phyloP scores from a whole-genome alignment of 2,113 vertebrate genomes.

The Aix galericulata region DNA sequence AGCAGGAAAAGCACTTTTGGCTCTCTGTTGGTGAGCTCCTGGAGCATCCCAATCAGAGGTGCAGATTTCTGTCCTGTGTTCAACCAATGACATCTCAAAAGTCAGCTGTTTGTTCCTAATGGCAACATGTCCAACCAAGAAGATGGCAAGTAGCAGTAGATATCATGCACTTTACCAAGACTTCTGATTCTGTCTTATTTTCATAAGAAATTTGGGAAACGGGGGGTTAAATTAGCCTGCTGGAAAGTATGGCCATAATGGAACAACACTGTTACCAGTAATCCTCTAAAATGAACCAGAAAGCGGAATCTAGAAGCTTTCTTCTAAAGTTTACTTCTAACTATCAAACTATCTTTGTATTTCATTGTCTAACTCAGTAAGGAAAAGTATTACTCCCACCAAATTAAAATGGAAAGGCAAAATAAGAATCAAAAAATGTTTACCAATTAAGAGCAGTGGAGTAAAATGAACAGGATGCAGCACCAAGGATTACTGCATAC shows the following conservation, averaged over 20 bases:
- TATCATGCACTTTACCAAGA: not conserved
- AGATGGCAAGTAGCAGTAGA: not conserved
- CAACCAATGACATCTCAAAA: not conserved
- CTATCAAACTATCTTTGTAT: not conserved
- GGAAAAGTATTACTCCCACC: not conserved
- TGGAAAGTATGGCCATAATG: not conserved
- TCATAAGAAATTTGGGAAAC: not conserved
- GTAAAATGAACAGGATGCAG: not conserved
- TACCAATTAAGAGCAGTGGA: fast-evolving
- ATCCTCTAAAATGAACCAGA: not conserved
- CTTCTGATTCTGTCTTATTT: not conserved
- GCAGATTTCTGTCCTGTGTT: not conserved
- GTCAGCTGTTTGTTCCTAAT: not conserved
- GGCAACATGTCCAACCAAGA: not conserved
- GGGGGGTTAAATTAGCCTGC: not conserved
- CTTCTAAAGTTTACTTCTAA: not conserved
- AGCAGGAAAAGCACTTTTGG: not conserved
- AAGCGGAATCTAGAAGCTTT: not conserved
- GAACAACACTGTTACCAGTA: not conserved
- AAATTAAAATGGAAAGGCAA: not conserved
- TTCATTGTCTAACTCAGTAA: not conserved
- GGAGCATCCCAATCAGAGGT: not conserved
- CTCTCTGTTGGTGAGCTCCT: not conserved
- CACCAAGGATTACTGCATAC: not conserved
- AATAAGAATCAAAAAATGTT: not conserved